Conservation (phyloP, 2,888 invertebrate genomes). For the Erebia ligea region DNA sequence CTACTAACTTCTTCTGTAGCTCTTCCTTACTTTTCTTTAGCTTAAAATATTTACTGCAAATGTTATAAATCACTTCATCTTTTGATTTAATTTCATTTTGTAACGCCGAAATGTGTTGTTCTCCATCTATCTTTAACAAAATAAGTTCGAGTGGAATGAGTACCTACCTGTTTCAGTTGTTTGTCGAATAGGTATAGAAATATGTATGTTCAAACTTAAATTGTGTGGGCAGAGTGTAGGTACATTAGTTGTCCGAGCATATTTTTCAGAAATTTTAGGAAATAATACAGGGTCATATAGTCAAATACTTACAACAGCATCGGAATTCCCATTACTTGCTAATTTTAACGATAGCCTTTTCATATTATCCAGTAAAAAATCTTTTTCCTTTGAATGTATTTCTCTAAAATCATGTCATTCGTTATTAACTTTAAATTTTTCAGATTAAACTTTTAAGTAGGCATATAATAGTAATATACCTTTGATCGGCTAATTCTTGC, state of each 20-base stretch:
- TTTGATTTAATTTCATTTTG: conserved; percentile 49
- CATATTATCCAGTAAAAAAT: conserved; percentile 74
- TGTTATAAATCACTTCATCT: conserved; percentile 54
- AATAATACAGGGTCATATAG: too few relatives aligned
- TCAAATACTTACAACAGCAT: conserved; percentile 42
- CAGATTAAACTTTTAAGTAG: too few relatives aligned
- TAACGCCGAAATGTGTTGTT: conserved; percentile 40
- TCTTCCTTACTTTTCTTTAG: conserved; percentile 51
- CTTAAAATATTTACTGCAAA: conserved; percentile 54
- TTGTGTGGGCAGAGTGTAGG: too few relatives aligned
- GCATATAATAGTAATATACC: conserved; percentile 44
- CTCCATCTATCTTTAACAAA: conserved; percentile 43
- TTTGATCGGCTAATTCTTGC: conserved; percentile 81
- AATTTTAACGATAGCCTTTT: conserved; percentile 49
- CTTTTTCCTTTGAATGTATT: conserved; percentile 81
- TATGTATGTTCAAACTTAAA: too few relatives aligned
- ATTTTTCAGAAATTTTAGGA: background rate
- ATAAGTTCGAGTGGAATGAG: background rate
- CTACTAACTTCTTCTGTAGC: conserved; percentile 57
- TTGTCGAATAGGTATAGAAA: too few relatives aligned
- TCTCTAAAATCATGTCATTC: conserved; percentile 45
- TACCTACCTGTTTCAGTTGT: background rate
- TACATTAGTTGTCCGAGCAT: background rate
- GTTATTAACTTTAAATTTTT: background rate
- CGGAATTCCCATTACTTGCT: conserved; percentile 62